phyloP scores from a whole-genome alignment of 2,113 vertebrate species.

The Stigmatopora argus region DNA sequence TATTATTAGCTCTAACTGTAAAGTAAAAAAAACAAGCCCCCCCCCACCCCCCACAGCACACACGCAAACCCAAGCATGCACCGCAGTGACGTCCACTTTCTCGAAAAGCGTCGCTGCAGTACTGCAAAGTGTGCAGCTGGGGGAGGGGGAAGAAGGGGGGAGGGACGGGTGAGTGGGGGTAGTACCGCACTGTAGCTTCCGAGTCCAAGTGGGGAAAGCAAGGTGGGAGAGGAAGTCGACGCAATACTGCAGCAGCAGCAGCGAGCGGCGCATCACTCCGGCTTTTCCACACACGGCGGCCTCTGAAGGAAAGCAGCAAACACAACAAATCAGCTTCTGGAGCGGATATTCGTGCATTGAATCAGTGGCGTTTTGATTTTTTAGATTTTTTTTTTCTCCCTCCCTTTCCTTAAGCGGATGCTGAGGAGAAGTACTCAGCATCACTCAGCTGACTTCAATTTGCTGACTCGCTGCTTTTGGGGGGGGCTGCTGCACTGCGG shows the following conservation, averaged over 20 bases:
- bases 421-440: not conserved
- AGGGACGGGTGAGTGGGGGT: slow-evolving; percentile 1
- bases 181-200: slow-evolving; percentile 62
- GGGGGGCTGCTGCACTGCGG: not conserved
- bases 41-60: no score
- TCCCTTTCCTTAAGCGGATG: slow-evolving; percentile 16
- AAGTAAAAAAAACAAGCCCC: no score
- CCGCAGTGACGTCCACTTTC: slow-evolving; percentile 63
- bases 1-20: no score
- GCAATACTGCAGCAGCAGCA: slow-evolving; percentile 70
- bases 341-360: not conserved
- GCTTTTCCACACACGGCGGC: slow-evolving; percentile 17
- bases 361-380: not conserved
- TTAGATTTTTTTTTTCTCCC: no score
- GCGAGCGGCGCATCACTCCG: slow-evolving; percentile 39
- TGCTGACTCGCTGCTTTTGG: not conserved
- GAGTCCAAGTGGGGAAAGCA: slow-evolving; percentile 57
- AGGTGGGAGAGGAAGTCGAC: slow-evolving; percentile 49
- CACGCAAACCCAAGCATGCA: slow-evolving; percentile 38
- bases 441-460: not conserved
- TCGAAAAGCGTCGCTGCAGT: slow-evolving; percentile 58
- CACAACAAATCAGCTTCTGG: not conserved
- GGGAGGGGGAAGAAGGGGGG: slow-evolving; percentile 8
- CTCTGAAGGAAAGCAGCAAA: slow-evolving; percentile 6
- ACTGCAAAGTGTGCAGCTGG: slow-evolving; percentile 60